Conservation (phyloP, 1,140 invertebrate genomes). For the Epicauta chinensis region DNA sequence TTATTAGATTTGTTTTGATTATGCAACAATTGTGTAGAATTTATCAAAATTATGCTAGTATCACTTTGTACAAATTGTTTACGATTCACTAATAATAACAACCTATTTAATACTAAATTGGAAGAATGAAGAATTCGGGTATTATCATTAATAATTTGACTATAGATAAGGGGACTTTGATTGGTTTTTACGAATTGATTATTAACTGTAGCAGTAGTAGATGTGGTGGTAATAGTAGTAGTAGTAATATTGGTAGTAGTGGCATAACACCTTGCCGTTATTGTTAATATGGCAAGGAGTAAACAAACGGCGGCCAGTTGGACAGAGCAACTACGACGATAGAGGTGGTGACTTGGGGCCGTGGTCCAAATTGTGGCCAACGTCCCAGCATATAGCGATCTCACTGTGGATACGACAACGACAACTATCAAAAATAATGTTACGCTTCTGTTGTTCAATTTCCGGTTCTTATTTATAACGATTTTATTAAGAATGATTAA, state of each 20-base stretch:
- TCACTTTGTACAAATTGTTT: constrained; percentile 26
- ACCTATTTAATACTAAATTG: constrained; percentile 33
- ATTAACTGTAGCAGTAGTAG: neutral
- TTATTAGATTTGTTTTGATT: constrained; percentile 19
- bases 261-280: constrained; percentile 19
- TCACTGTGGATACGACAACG: constrained; percentile 22
- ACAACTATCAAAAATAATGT: neutral
- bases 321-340: constrained; percentile 13
- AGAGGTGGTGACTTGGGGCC: constrained; percentile 23
- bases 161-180: constrained; percentile 12
- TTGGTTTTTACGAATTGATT: too few relatives aligned
- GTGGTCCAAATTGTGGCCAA: constrained; percentile 31
- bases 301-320: constrained; percentile 28
- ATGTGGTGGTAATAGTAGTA: constrained; percentile 1
- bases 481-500: too few relatives aligned
- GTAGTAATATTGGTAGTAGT: neutral
- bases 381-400: constrained; percentile 29
- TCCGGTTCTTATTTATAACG: too few relatives aligned
- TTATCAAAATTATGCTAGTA: constrained; percentile 24
- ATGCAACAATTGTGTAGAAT: constrained; percentile 20
- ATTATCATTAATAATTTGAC: constrained; percentile 27
- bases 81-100: constrained; percentile 17
- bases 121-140: constrained; percentile 28
- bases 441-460: too few relatives aligned
- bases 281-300: constrained; percentile 26